A percentile compares a stretch with the other conserved stretches of the same genome.
Evolutionary conservation across 2,797 vertebrate species (phyloP).

Genomic region (Falco rusticolus): DNA sequence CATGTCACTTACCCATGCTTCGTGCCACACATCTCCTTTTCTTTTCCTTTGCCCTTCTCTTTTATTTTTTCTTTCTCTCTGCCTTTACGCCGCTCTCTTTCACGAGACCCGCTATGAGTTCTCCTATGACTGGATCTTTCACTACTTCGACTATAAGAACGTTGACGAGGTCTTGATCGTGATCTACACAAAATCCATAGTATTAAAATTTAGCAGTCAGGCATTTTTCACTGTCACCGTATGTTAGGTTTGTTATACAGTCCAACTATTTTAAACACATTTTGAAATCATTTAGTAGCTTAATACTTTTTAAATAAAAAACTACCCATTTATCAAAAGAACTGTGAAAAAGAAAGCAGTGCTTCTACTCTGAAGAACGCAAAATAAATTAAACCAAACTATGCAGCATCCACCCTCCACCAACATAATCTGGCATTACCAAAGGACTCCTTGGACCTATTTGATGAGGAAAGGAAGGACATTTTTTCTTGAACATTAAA

Average conservation of each 20-base stretch:
- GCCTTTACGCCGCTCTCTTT: slow-evolving; percentile 83
- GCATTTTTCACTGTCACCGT: not conserved
- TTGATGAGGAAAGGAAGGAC: not conserved
- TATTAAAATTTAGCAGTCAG: not conserved
- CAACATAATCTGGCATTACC: not conserved
- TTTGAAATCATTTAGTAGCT: not conserved
- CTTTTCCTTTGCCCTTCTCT: slow-evolving; percentile 81
- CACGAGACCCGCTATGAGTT: slow-evolving; percentile 81
- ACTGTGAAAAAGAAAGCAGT: not conserved
- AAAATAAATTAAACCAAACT: not conserved
- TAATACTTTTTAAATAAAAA: not conserved
- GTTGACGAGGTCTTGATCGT: slow-evolving; percentile 82
- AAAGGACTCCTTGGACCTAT: not conserved
- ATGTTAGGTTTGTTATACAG: not conserved
- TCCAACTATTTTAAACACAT: not conserved
- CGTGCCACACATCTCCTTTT: slow-evolving; percentile 75
- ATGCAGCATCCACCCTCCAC: rapidly evolving
- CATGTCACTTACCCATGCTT: slow-evolving; percentile 83
- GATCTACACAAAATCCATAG: slow-evolving; percentile 73
- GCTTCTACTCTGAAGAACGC: not conserved
- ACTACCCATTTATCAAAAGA: not conserved
- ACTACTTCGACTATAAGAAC: slow-evolving; percentile 86
- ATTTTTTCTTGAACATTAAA: not conserved
- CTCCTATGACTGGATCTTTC: slow-evolving; percentile 80
- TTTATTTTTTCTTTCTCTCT: slow-evolving; percentile 79